Conservation (phyloP, 2,797 vertebrate species). For the Cercopithecus hamlyni region DNA sequence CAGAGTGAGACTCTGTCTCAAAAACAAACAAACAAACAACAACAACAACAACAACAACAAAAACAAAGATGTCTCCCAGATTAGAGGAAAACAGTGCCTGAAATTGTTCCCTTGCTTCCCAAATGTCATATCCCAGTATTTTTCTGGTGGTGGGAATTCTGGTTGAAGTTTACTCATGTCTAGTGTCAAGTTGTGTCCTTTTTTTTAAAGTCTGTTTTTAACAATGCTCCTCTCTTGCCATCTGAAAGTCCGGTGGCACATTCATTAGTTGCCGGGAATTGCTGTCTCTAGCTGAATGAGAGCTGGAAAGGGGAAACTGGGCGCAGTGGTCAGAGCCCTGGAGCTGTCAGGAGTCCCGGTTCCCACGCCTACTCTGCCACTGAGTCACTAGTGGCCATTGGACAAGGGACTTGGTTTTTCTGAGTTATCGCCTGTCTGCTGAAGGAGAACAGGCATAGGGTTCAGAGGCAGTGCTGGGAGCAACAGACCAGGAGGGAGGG, state of each 20-base stretch:
- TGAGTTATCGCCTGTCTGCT: neutral
- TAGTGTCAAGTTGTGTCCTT: neutral
- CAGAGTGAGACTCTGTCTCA: too few species aligned
- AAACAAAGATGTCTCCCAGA: neutral
- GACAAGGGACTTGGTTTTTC: neutral
- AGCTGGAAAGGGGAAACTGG: constrained; percentile 55
- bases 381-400: constrained; percentile 38
- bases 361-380: neutral
- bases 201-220: neutral
- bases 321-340: neutral
- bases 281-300: neutral
- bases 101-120: neutral
- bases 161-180: neutral
- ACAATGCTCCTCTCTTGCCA: neutral
- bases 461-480: neutral
- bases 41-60: too few species aligned
- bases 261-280: neutral
- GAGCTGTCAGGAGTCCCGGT: neutral
- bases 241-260: neutral
- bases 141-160: neutral
- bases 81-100: neutral
- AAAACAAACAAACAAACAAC: too few species aligned
- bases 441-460: neutral
- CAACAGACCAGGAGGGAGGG: neutral
- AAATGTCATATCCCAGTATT: neutral